Conservation (phyloP, 64 coral and sea anemone species). For the Trachythela sp. region DNA sequence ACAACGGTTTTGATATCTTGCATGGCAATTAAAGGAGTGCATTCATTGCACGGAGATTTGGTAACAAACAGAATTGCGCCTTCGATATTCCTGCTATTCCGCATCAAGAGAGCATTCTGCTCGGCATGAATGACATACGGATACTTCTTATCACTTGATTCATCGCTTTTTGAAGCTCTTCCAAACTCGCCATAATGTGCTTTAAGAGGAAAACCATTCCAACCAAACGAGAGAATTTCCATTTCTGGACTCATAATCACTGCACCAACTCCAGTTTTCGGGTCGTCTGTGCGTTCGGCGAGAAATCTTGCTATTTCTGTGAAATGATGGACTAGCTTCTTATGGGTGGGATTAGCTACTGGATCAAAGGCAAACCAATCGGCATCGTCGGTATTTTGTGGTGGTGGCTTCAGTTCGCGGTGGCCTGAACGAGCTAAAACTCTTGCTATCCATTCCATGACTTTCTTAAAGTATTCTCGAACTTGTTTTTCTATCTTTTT, state of each 20-base stretch:
- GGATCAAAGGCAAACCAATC: background rate
- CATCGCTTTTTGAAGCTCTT: background rate
- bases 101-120: no score
- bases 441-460: conserved; percentile 22
- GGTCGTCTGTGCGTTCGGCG: conserved; percentile 53
- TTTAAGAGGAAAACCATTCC: background rate
- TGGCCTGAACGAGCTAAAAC: background rate
- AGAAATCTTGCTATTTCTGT: conserved; percentile 42
- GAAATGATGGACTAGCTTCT: background rate
- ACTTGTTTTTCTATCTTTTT: background rate
- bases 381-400: background rate
- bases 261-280: conserved; percentile 40
- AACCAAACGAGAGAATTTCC: background rate
- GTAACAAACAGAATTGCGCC: no score
- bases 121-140: no score
- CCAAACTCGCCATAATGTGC: background rate
- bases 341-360: background rate
- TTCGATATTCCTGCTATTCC: no score
- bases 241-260: background rate
- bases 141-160: no score
- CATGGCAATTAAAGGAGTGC: no score
- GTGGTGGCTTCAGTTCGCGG: background rate
- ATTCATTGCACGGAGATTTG: no score
- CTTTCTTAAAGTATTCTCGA: background rate
- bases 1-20: no score